These are phyloP conservation scores for Armadillidium nasatum DNA, from an alignment of 1,140 invertebrate genomes.

Conservation along the genomic window DNA sequence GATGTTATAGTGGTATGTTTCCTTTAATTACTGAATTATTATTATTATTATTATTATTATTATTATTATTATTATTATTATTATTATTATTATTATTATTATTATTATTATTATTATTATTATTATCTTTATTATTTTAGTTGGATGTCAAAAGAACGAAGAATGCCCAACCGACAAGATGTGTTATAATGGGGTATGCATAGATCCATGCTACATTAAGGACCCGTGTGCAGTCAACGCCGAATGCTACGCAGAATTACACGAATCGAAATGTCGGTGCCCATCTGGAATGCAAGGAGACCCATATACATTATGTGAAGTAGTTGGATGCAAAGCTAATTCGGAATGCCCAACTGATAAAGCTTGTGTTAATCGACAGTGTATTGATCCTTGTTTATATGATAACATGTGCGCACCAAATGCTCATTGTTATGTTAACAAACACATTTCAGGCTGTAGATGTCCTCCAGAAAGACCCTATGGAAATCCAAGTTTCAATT, in stretches of 20 bases:
- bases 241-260: slow-evolving; percentile 71
- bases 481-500: slow-evolving; percentile 49
- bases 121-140: slow-evolving; percentile 25
- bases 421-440: slow-evolving; percentile 72
- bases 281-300: slow-evolving; percentile 47
- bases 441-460: slow-evolving; percentile 75
- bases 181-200: slow-evolving; percentile 75
- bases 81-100: neutral
- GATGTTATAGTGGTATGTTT: slow-evolving; percentile 43
- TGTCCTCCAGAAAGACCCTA: slow-evolving; percentile 56
- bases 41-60: too few species aligned
- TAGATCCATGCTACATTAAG: slow-evolving; percentile 68
- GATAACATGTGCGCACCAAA: slow-evolving; percentile 69
- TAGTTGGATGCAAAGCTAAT: slow-evolving; percentile 41
- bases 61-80: slow-evolving; percentile 12
- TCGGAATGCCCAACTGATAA: slow-evolving; percentile 48
- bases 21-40: neutral
- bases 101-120: slow-evolving; percentile 48
- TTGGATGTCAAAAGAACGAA: slow-evolving; percentile 71
- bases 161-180: slow-evolving; percentile 70
- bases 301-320: slow-evolving; percentile 45
- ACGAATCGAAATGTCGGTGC: slow-evolving; percentile 52
- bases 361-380: slow-evolving; percentile 49
- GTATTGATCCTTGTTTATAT: slow-evolving; percentile 52
- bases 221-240: slow-evolving; percentile 74